Evolutionary conservation across 2,888 invertebrate species (phyloP), one percentile per base, ranked within the genome.

Genomic region (Harmothoe impar): DNA sequence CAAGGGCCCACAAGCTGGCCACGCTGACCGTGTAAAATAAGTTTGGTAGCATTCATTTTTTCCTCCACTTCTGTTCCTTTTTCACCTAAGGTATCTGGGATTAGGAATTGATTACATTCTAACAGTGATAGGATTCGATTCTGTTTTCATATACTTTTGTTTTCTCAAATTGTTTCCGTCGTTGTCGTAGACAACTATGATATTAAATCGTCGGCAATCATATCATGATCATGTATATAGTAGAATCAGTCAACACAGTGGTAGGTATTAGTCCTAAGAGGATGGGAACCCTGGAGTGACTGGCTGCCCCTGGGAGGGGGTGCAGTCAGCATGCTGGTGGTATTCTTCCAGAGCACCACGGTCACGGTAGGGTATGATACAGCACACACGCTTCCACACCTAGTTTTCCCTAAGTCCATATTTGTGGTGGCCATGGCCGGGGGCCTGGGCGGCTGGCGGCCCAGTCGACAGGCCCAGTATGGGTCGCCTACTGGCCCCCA

Each of bases 11-110:
- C 86, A 54, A 54, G 81, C 86, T 54, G 86, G 84, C n/a, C 31
- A 33, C 29, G 54, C 86, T 31, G 12, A 54, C 86, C 86, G 29
- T 54, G 54, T 43, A 86, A 86, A 86, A 86, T 86, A 86, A 43
- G 54, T 86, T 81, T 86, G 54, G 86, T 86, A 86, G 86, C 86
- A 86, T 52, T 56, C 29, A n/a, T 56, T 52, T 86, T 72, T 72
- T 62, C 62, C n/a, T 62, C 62, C 62, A 12, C n/a, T 62, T 62
- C n/a, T 62, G 23, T 62, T 62, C n/a, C 20, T 20, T 62, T 62
- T 62, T 62, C 62, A 62, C 62, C n/a, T 43, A 43, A 43, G 62
- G 20, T 29, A 77, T 77, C 31, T 29, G 25, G 31, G 31, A 31
- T 29, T 29, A 77, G 77, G 77, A 17, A 29, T 77, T 77, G 29